Evolutionary conservation across 2,113 vertebrate genomes (phyloP).

Genomic region (Toxotes jaculatrix): DNA sequence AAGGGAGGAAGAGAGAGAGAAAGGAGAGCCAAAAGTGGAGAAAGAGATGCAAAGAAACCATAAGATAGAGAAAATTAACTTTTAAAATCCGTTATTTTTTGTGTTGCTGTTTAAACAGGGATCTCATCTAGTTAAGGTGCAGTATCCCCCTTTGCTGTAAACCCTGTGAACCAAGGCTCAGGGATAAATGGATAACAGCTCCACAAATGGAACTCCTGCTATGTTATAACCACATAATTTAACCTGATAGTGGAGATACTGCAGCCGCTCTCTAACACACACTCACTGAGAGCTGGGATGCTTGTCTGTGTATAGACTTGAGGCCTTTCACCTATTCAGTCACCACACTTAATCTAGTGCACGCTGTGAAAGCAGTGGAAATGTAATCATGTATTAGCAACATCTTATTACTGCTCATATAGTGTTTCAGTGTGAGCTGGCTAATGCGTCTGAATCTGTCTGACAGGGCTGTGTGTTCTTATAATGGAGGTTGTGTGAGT

Average conservation of each 20-base stretch:
- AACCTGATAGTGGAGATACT: conserved; percentile 56
- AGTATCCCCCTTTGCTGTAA: conserved; percentile 53
- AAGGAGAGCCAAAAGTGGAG: neutral
- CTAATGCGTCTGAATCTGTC: conserved; percentile 35
- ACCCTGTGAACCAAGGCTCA: conserved; percentile 7
- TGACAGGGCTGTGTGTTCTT: conserved; percentile 27
- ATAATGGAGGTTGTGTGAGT: conserved; percentile 21
- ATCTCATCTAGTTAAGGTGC: conserved; percentile 43
- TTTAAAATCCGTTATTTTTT: neutral
- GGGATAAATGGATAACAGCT: conserved; percentile 14
- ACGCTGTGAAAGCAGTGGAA: conserved; percentile 16
- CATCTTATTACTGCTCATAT: conserved; percentile 32
- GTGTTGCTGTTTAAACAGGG: conserved; percentile 15
- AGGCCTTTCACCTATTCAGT: conserved; percentile 72
- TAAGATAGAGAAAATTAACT: neutral
- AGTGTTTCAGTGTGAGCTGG: conserved; percentile 30
- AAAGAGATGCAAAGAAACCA: neutral
- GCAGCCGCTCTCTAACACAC: conserved; percentile 55
- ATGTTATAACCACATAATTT: neutral
- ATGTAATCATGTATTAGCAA: conserved; percentile 44
- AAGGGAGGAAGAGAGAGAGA: neutral
- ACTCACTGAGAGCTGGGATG: conserved; percentile 28
- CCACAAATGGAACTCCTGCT: conserved; percentile 13
- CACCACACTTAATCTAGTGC: conserved; percentile 1
- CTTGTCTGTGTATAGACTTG: conserved; percentile 23